Conservation (phyloP, 1,140 invertebrate species). For the Antheraea pernyi region DNA sequence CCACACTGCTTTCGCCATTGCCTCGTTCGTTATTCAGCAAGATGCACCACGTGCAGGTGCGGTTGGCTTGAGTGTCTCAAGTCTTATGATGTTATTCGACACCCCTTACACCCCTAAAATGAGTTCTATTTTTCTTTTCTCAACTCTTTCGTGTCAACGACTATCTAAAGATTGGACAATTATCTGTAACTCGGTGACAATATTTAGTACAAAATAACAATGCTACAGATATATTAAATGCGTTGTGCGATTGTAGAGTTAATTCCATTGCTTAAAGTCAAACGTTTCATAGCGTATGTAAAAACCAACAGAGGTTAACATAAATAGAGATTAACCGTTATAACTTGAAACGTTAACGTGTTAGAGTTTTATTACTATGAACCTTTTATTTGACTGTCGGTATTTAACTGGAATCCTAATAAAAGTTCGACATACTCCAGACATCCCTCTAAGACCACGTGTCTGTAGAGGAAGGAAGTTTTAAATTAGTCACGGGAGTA, state of each 20-base stretch:
- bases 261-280: neutral
- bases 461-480: conserved; percentile 32
- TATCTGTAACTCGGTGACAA: too few relatives aligned
- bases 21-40: too few relatives aligned
- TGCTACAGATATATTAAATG: neutral
- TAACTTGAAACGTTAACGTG: neutral
- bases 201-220: too few relatives aligned
- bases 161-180: too few relatives aligned
- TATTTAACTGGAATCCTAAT: conserved; percentile 22
- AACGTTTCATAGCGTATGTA: neutral
- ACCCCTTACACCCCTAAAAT: too few relatives aligned
- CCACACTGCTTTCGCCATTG: too few relatives aligned
- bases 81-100: too few relatives aligned
- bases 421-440: conserved; percentile 18
- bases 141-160: too few relatives aligned
- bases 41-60: too few relatives aligned
- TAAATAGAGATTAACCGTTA: neutral
- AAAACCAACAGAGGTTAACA: neutral
- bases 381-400: neutral
- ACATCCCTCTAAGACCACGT: conserved; percentile 32
- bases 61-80: too few relatives aligned
- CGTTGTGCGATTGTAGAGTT: neutral
- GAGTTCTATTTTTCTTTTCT: too few relatives aligned
- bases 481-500: conserved; percentile 24
- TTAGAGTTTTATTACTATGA: neutral